phyloP scores from a whole-genome alignment of 2,797 vertebrate species.

The Anabacerthia variegaticeps region DNA sequence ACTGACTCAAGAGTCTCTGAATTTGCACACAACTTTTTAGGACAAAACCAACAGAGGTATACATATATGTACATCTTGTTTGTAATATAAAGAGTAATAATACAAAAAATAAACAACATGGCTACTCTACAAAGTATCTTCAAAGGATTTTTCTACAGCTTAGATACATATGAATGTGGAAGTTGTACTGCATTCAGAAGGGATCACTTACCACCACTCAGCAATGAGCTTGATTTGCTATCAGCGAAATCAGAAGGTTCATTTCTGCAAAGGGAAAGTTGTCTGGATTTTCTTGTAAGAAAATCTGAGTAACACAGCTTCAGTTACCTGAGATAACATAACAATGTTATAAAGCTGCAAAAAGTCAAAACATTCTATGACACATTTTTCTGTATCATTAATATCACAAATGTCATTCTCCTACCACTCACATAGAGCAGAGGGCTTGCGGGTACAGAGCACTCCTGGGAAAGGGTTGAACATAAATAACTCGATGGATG shows the following conservation, averaged over 20 bases:
- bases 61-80: not conserved
- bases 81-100: not conserved
- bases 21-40: not conserved
- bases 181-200: not conserved
- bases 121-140: not conserved
- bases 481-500: not conserved
- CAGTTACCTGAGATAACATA: not conserved
- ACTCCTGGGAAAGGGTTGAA: not conserved
- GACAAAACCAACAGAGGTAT: not conserved
- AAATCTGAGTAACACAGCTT: not conserved
- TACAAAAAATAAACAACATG: not conserved
- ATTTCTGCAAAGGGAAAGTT: not conserved
- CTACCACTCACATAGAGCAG: not conserved
- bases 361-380: not conserved
- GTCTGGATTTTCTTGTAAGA: not conserved
- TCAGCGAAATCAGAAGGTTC: not conserved
- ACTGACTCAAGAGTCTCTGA: not conserved
- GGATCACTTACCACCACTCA: not conserved
- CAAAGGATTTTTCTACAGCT: not conserved
- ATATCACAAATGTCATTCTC: not conserved
- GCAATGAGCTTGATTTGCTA: not conserved
- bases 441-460: too few species aligned
- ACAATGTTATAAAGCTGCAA: not conserved
- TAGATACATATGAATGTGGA: fast-evolving
- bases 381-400: not conserved